Percentiles rank a stretch among this genome's conserved stretches.
Evolutionary conservation across 2,113 vertebrate species (phyloP).

Genomic region (Anguilla rostrata): DNA sequence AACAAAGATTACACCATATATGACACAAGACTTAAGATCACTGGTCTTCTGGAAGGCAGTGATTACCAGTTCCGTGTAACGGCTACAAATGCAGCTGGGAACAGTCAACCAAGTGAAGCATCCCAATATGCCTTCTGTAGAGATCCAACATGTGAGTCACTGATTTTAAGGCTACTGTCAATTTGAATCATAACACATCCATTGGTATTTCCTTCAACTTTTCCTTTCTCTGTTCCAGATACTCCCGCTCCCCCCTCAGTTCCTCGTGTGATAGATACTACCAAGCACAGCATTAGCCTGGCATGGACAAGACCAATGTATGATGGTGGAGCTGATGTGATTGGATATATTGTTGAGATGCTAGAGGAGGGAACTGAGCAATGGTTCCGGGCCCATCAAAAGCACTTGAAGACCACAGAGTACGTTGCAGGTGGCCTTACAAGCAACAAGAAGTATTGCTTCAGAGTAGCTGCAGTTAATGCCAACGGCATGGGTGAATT

Average conservation of each 20-base stretch:
- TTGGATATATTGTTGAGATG: slow-evolving; percentile 92
- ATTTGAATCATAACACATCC: not conserved
- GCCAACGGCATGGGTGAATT: slow-evolving; percentile 90
- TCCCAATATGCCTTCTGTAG: slow-evolving; percentile 88
- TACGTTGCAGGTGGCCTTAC: slow-evolving; percentile 84
- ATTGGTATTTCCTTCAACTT: not conserved
- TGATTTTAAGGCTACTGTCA: slow-evolving; percentile 4
- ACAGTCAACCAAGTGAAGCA: slow-evolving; percentile 90
- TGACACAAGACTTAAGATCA: slow-evolving; percentile 93
- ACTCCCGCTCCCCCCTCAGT: slow-evolving; percentile 89
- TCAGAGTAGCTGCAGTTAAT: slow-evolving; percentile 91
- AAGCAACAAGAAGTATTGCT: slow-evolving; percentile 85
- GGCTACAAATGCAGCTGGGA: slow-evolving; percentile 90
- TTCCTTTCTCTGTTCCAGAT: slow-evolving; percentile 68
- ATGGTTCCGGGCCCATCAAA: slow-evolving; percentile 88
- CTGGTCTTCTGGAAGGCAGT: slow-evolving; percentile 85
- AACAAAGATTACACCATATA: slow-evolving; percentile 92
- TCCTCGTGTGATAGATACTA: slow-evolving; percentile 91
- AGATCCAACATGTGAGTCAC: slow-evolving; percentile 91
- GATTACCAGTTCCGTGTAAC: slow-evolving; percentile 97
- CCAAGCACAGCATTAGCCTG: slow-evolving; percentile 91
- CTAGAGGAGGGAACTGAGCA: slow-evolving; percentile 87
- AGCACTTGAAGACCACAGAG: slow-evolving; percentile 76
- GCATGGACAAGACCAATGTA: slow-evolving; percentile 94
- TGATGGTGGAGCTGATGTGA: slow-evolving; percentile 87